Evolutionary conservation across 2,797 vertebrate genomes (phyloP).

Genomic region (Gephyroberyx darwinii): DNA sequence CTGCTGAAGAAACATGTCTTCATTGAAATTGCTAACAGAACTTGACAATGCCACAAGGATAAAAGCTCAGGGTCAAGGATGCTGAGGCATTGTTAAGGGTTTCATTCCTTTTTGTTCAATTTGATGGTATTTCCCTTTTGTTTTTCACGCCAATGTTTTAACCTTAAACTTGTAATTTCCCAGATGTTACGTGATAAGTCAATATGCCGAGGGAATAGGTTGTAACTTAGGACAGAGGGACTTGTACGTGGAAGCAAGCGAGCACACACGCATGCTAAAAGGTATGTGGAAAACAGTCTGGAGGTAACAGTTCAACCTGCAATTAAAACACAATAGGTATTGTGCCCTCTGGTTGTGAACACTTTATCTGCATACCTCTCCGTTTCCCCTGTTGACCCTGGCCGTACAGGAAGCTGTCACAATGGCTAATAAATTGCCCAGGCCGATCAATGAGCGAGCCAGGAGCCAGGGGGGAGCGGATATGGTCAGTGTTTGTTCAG

Average conservation of each 20-base stretch:
- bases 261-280: constrained; percentile 50
- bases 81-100: constrained; percentile 41
- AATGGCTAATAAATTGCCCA: constrained; percentile 85
- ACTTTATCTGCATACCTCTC: constrained; percentile 80
- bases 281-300: constrained; percentile 75
- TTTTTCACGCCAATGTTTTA: constrained; percentile 57
- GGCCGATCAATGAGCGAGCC: constrained; percentile 73
- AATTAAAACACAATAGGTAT: constrained; percentile 85
- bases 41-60: constrained; percentile 25
- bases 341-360: constrained; percentile 71
- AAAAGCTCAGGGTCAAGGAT: constrained; percentile 44
- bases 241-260: constrained; percentile 38
- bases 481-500: constrained; percentile 68
- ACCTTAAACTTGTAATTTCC: constrained; percentile 62
- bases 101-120: constrained; percentile 34
- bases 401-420: constrained; percentile 82
- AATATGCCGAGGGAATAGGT: constrained; percentile 50
- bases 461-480: constrained; percentile 34
- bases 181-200: constrained; percentile 56
- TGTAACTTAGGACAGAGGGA: constrained; percentile 23
- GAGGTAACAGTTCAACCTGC: constrained; percentile 75
- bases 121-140: constrained; percentile 63
- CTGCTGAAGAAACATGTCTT: background rate
- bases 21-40: constrained; percentile 15
- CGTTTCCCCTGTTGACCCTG: constrained; percentile 75